Evolutionary conservation across 2,888 invertebrate genomes (phyloP).

Genomic region (Caenorhabditis sp.): DNA sequence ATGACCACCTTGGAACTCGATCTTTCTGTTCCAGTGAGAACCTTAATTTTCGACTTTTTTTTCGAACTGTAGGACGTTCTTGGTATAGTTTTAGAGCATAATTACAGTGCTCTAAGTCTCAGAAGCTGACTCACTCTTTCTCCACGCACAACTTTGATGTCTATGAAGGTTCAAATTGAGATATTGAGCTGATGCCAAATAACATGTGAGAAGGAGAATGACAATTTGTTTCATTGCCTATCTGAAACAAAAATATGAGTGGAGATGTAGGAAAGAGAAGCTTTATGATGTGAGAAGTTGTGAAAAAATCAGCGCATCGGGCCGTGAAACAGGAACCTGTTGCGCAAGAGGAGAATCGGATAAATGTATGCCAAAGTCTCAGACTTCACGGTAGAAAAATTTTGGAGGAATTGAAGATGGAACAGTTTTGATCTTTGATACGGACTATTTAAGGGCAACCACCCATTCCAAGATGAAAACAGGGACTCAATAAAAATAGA

Average conservation of each 20-base stretch:
- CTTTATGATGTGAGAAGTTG: constrained; percentile 34
- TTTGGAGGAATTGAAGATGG: not conserved
- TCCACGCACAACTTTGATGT: constrained; percentile 71
- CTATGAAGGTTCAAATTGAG: constrained; percentile 68
- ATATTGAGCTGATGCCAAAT: constrained; percentile 50
- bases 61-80: not conserved
- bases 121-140: constrained; percentile 62
- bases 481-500: too few species aligned
- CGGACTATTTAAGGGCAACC: not conserved
- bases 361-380: constrained; percentile 16
- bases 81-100: not conserved
- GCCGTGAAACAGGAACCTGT: constrained; percentile 44
- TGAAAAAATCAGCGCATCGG: constrained; percentile 33
- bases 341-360: constrained; percentile 52
- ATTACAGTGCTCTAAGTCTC: too few species aligned
- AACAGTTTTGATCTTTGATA: constrained; percentile 38
- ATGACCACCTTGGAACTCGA: constrained; percentile 71
- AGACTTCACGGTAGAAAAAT: constrained; percentile 22
- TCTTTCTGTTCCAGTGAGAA: constrained; percentile 68
- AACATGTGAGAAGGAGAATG: constrained; percentile 13
- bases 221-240: constrained; percentile 28
- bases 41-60: constrained; percentile 31
- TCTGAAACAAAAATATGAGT: constrained; percentile 10
- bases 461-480: not conserved
- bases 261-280: not conserved